Conservation (phyloP, 2,888 invertebrate genomes). For the Ariolimax columbianus region DNA sequence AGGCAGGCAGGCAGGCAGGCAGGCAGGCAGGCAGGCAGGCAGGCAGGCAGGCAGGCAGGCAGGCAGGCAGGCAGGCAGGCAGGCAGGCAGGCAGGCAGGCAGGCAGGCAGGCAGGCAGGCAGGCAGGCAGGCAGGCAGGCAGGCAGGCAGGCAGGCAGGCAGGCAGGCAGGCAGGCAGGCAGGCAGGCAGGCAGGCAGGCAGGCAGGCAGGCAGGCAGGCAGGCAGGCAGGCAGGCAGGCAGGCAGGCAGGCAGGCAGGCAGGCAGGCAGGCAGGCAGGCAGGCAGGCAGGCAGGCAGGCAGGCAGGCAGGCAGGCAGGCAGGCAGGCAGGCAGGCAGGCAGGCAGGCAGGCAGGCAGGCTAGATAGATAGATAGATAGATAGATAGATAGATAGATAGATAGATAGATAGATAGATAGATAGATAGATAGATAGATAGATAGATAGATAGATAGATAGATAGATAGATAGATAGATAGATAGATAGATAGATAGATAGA, state of each 20-base stretch:
- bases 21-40: neutral
- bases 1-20: neutral
- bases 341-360: neutral
- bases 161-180: neutral
- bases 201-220: neutral
- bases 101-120: neutral
- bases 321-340: neutral
- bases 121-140: neutral
- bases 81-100: neutral
- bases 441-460: conserved; percentile 8
- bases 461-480: conserved; percentile 2
- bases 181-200: neutral
- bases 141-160: neutral
- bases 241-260: neutral
- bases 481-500: neutral
- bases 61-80: too few species aligned
- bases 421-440: conserved; percentile 8
- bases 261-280: neutral
- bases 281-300: neutral
- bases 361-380: too few species aligned
- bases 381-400: conserved; percentile 8
- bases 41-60: neutral
- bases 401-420: conserved; percentile 8
- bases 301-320: neutral
- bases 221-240: neutral